These are phyloP conservation scores for Prionailurus bengalensis DNA, from an alignment of 2,113 vertebrate species.

Conservation along the genomic window DNA sequence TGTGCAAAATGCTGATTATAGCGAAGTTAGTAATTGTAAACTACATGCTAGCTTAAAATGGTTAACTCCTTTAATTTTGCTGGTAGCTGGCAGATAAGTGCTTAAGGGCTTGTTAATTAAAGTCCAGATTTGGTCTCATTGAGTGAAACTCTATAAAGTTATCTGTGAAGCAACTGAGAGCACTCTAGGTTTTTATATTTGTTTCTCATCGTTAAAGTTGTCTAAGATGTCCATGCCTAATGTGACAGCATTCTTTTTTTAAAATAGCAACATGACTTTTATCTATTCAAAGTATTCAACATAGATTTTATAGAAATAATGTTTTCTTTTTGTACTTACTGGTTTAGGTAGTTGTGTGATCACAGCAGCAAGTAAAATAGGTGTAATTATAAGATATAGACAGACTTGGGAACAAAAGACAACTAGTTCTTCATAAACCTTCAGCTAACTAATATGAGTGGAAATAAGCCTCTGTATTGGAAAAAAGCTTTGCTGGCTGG, in stretches of 20 bases:
- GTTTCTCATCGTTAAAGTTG: neutral
- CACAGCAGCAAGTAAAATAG: neutral
- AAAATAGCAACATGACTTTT: neutral
- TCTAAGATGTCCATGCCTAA: neutral
- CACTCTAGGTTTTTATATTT: neutral
- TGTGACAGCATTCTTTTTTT: neutral
- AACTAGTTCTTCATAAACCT: neutral
- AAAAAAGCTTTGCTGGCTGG: neutral
- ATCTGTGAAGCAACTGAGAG: neutral
- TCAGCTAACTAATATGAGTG: neutral
- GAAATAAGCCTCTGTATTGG: neutral
- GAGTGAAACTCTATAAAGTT: neutral
- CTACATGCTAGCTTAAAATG: neutral
- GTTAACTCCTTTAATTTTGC: neutral
- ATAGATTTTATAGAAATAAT: conserved; percentile 47
- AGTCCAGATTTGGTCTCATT: neutral
- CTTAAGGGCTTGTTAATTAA: neutral
- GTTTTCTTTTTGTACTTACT: neutral
- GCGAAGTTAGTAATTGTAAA: neutral
- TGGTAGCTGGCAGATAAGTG: neutral
- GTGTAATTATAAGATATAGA: conserved; percentile 10
- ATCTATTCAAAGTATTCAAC: neutral
- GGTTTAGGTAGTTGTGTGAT: neutral
- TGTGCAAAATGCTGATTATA: neutral
- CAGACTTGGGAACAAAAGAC: neutral